Percentiles rank a stretch among this genome's conserved stretches.
Evolutionary conservation across 2,797 vertebrate genomes (phyloP).

Genomic region (Spinibarbus caldwelli): DNA sequence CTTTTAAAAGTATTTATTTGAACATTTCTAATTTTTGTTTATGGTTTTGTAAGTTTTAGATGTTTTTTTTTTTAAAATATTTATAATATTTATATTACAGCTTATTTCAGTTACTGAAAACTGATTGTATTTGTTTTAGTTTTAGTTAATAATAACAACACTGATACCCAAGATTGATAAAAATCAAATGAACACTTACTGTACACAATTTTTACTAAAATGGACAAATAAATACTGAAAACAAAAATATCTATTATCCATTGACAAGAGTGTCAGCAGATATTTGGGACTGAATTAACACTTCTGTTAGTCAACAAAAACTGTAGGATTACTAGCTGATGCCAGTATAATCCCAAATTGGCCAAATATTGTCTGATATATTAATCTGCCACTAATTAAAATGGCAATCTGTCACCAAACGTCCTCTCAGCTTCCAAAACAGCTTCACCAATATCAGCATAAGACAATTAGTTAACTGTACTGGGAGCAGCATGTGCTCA

Average conservation of each 20-base stretch:
- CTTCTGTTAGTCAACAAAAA: background rate
- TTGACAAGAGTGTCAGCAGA: background rate
- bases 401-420: background rate
- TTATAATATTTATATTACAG: background rate
- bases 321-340: background rate
- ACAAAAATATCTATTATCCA: background rate
- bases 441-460: background rate
- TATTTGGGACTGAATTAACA: background rate
- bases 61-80: background rate
- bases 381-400: background rate
- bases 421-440: background rate
- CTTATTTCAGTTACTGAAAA: background rate
- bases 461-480: background rate
- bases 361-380: background rate
- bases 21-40: background rate
- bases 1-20: too few species aligned
- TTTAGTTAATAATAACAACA: background rate
- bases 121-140: background rate
- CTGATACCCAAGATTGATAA: background rate
- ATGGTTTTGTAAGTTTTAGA: background rate
- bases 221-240: background rate
- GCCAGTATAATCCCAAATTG: background rate
- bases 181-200: background rate
- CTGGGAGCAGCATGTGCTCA: background rate
- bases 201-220: too few species aligned